A percentile compares a stretch with the other conserved stretches of the same genome.
Conservation (phyloP, 53 echinoderm and acorn worm species). For the Temnopleurus reevesii region DNA sequence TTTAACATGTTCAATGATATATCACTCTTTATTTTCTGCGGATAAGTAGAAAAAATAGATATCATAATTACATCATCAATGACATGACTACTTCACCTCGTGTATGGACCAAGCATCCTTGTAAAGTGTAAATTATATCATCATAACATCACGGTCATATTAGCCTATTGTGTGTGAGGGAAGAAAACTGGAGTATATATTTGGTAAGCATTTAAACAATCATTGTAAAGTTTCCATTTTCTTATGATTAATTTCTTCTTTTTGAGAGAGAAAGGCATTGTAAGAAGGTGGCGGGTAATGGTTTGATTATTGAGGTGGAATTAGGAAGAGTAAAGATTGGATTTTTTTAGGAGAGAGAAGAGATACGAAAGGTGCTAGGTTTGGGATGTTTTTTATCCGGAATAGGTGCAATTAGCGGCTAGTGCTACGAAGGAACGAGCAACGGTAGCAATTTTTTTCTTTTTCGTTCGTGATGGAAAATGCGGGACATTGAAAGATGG, state of each 20-base stretch:
- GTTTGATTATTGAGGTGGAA: neutral
- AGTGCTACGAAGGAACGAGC: neutral
- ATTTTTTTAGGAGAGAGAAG: neutral
- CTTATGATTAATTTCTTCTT: neutral
- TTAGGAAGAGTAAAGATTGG: neutral
- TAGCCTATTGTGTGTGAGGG: constrained; percentile 49
- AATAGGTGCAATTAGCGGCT: constrained; percentile 30
- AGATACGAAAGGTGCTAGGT: neutral
- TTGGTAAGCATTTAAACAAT: constrained; percentile 18
- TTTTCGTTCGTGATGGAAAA: neutral
- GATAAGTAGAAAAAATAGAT: neutral
- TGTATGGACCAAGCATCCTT: constrained; percentile 23
- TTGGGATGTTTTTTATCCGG: neutral
- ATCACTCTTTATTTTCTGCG: neutral
- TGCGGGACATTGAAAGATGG: neutral
- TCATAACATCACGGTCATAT: neutral
- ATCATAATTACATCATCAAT: constrained; percentile 10
- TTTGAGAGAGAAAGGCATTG: neutral
- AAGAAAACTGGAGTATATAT: constrained; percentile 31
- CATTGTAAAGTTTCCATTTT: neutral
- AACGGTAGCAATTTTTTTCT: constrained; percentile 8
- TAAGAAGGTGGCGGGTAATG: neutral
- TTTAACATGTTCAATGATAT: neutral
- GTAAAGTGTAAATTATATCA: neutral
- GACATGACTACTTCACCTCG: neutral